phyloP scores from a whole-genome alignment of 2,797 vertebrate species.

The Heterohyrax brucei region DNA sequence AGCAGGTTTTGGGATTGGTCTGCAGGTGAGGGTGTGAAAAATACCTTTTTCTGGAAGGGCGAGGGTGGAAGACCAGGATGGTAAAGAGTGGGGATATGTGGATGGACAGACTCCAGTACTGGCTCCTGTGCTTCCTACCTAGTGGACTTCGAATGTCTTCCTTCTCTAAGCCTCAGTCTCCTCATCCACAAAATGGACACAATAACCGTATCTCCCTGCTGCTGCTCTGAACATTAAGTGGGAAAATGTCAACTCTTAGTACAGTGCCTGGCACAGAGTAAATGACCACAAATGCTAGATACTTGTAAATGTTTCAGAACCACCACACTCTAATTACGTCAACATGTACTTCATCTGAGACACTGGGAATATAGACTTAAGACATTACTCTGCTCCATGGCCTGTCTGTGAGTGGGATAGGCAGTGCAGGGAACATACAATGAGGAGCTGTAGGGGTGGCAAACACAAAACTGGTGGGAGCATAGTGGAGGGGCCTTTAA shows the following conservation, averaged over 20 bases:
- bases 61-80: background rate
- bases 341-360: background rate
- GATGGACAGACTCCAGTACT: too few species aligned
- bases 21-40: background rate
- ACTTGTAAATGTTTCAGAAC: background rate
- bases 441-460: background rate
- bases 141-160: background rate
- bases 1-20: too few species aligned
- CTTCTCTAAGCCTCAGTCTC: slow-evolving; percentile 7
- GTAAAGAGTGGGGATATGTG: too few species aligned
- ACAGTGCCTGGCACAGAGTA: background rate
- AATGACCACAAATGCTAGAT: background rate
- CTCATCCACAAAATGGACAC: background rate
- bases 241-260: background rate
- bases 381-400: too few species aligned
- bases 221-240: background rate
- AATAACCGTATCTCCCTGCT: background rate
- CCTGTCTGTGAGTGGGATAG: background rate
- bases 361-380: background rate
- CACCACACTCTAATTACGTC: background rate
- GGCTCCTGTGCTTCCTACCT: background rate
- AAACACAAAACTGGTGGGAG: accelerated
- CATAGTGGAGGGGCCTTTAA: background rate
- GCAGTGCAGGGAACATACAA: background rate
- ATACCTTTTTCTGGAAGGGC: background rate